Evolutionary conservation across 1,140 invertebrate species (phyloP).

Genomic region (Habropoda laboriosa): DNA sequence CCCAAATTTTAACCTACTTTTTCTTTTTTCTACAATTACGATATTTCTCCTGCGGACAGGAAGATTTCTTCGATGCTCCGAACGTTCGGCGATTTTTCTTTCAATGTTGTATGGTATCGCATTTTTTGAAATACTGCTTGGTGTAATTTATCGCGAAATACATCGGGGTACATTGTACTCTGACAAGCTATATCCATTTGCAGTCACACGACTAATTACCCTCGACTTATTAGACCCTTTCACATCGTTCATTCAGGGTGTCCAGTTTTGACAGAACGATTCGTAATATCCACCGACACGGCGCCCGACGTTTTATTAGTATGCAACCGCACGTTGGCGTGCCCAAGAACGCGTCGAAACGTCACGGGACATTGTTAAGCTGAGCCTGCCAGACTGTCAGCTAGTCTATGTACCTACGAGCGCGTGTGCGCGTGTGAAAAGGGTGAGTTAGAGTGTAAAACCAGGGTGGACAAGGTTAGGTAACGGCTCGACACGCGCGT

Average conservation of each 20-base stretch:
- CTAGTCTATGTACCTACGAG: too few relatives aligned
- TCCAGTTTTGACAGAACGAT: background rate
- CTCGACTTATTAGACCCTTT: background rate
- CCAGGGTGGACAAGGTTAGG: conserved; percentile 37
- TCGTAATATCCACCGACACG: background rate
- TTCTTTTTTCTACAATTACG: too few relatives aligned
- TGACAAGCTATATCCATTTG: too few relatives aligned
- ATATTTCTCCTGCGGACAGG: too few relatives aligned
- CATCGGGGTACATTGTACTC: too few relatives aligned
- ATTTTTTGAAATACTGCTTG: too few relatives aligned
- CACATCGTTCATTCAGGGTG: background rate
- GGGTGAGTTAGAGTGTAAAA: conserved; percentile 42
- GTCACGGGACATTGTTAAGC: background rate
- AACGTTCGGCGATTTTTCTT: too few relatives aligned
- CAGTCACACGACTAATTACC: background rate
- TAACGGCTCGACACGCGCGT: conserved; percentile 35
- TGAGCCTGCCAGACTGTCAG: conserved; percentile 36
- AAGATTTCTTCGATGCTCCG: too few relatives aligned
- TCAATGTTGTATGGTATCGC: too few relatives aligned
- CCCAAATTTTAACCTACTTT: too few relatives aligned
- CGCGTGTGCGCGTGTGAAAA: conserved; percentile 16
- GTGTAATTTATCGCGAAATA: too few relatives aligned
- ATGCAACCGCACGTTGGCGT: background rate
- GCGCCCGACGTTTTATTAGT: conserved; percentile 9
- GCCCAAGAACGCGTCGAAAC: conserved; percentile 2